Percentiles rank a stretch among this genome's conserved stretches.
Conservation (phyloP, 2,113 vertebrate species). For the Salvelinus alpinus region DNA sequence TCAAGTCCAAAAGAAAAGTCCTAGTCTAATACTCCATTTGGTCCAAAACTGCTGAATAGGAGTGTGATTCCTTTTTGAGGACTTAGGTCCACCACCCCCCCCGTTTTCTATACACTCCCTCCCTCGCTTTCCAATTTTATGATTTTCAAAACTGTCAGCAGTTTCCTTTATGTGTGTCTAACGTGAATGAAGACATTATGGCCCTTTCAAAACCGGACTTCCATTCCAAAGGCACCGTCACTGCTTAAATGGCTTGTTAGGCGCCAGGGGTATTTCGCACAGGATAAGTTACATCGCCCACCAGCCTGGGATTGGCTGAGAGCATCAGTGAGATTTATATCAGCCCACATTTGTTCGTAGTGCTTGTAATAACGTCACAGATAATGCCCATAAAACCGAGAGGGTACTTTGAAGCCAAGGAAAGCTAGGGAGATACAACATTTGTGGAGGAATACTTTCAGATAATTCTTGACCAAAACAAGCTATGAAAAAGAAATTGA, state of each 20-base stretch:
- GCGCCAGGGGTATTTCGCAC: conserved; percentile 53
- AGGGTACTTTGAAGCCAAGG: conserved; percentile 41
- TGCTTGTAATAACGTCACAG: conserved; percentile 46
- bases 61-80: conserved; percentile 57
- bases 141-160: conserved; percentile 67
- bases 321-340: conserved; percentile 46
- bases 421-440: conserved; percentile 23
- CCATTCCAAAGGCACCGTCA: conserved; percentile 42
- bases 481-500: neutral
- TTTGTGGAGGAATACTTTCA: conserved; percentile 16
- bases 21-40: conserved; percentile 52
- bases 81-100: conserved; percentile 22
- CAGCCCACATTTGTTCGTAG: conserved; percentile 36
- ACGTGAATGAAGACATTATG: conserved; percentile 67
- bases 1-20: conserved; percentile 57
- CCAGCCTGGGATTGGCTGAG: conserved; percentile 49
- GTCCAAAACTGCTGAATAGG: conserved; percentile 65
- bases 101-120: conserved; percentile 8
- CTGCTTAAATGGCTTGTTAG: conserved; percentile 67
- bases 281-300: conserved; percentile 55
- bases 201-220: conserved; percentile 54
- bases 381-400: conserved; percentile 46
- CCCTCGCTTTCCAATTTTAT: conserved; percentile 51
- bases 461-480: conserved; percentile 20
- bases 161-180: conserved; percentile 67